A percentile compares a stretch with the other conserved stretches of the same genome.
These are phyloP conservation scores for Merluccius polli DNA, from an alignment of 2,797 vertebrate species.

Conservation along the genomic window DNA sequence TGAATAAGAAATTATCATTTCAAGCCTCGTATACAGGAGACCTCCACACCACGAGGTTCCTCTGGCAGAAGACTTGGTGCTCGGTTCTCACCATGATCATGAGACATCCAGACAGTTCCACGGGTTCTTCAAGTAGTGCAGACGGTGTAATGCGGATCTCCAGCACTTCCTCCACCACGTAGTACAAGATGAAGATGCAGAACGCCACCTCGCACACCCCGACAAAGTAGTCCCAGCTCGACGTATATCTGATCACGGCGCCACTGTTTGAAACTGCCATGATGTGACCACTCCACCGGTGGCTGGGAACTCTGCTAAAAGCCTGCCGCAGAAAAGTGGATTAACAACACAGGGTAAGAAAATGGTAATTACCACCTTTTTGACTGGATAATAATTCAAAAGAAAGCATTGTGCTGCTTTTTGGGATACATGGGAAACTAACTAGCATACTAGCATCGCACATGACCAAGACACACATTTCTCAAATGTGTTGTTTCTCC, in stretches of 20 bases:
- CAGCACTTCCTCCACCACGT: slow-evolving; percentile 89
- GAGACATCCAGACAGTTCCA: slow-evolving; percentile 96
- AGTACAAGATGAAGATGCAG: slow-evolving; percentile 94
- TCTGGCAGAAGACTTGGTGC: not conserved
- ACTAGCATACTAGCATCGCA: not conserved
- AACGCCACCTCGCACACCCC: slow-evolving; percentile 89
- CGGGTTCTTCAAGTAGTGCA: slow-evolving; percentile 89
- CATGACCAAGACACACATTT: not conserved
- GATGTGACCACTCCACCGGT: slow-evolving; percentile 90
- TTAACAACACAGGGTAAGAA: not conserved
- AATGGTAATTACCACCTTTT: not conserved
- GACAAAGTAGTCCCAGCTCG: slow-evolving; percentile 91
- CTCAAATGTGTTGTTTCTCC: slow-evolving; percentile 6
- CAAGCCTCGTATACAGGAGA: not conserved
- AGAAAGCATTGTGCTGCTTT: not conserved
- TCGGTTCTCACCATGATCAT: slow-evolving; percentile 78
- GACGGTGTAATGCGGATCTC: slow-evolving; percentile 90
- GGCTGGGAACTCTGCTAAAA: slow-evolving; percentile 92
- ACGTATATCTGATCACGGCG: slow-evolving; percentile 85
- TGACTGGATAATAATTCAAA: not conserved
- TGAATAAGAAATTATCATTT: not conserved
- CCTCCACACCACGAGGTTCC: not conserved
- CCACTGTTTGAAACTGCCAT: slow-evolving; percentile 93
- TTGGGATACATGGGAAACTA: not conserved
- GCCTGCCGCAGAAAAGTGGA: slow-evolving; percentile 63